Conservation (phyloP, 2,797 vertebrate genomes). For the Gymnodraco acuticeps region DNA sequence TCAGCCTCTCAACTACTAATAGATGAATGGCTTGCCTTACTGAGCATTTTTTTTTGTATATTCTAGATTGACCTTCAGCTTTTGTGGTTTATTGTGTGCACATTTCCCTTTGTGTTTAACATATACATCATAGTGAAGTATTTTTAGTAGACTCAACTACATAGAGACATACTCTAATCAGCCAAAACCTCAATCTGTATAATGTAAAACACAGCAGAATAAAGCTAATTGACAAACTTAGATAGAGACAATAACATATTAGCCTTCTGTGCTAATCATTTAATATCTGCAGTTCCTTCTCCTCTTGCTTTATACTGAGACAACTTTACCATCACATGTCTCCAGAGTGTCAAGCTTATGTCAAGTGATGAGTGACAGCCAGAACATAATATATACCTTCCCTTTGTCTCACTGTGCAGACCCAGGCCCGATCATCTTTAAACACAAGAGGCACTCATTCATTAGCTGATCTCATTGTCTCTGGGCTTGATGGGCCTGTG, state of each 20-base stretch:
- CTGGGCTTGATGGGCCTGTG: not conserved
- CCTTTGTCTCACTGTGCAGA: not conserved
- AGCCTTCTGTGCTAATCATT: conserved; percentile 19
- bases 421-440: conserved; percentile 3
- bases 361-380: conserved; percentile 14
- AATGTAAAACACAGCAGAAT: conserved; percentile 15
- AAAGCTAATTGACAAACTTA: not conserved
- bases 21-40: conserved; percentile 43
- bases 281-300: conserved; percentile 9
- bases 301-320: conserved; percentile 7
- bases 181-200: not conserved
- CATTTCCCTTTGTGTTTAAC: conserved; percentile 26
- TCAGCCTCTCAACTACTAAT: conserved; percentile 45
- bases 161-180: not conserved
- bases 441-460: conserved; percentile 10
- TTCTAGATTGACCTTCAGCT: conserved; percentile 15
- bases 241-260: not conserved
- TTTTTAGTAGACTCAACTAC: not conserved
- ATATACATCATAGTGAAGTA: conserved; percentile 29
- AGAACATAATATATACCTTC: not conserved
- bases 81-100: conserved; percentile 28
- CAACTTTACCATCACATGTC: conserved; percentile 1
- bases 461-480: conserved; percentile 7
- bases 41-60: conserved; percentile 18
- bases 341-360: not conserved